These are phyloP conservation scores for Copidosoma aretas DNA, from an alignment of 2,888 invertebrate species.

Conservation along the genomic window DNA sequence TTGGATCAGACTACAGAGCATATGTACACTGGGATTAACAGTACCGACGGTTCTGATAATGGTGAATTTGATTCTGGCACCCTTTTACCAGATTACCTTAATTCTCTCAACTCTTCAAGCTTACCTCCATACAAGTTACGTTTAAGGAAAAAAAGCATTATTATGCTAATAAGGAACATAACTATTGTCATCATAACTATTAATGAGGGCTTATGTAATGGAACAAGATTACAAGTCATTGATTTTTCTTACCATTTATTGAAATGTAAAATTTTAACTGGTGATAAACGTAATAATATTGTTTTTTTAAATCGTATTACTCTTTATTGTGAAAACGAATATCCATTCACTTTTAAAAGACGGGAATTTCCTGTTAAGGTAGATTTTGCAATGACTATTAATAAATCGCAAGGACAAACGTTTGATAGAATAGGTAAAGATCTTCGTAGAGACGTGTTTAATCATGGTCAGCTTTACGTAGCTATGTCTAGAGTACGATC, in stretches of 20 bases:
- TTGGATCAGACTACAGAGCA: constrained; percentile 32
- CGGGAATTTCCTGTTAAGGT: constrained; percentile 12
- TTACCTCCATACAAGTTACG: constrained; percentile 2
- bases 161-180: constrained; percentile 31
- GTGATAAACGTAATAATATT: constrained; percentile 25
- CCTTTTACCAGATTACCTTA: constrained; percentile 32
- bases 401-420: constrained; percentile 8
- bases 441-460: constrained; percentile 28
- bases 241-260: constrained; percentile 27
- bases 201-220: constrained; percentile 32
- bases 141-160: constrained; percentile 21
- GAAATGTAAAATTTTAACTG: constrained; percentile 1
- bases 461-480: constrained; percentile 40
- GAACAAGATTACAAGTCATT: constrained; percentile 21
- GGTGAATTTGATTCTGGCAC: constrained; percentile 15
- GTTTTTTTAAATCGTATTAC: constrained; percentile 35
- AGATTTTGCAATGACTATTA: constrained; percentile 23
- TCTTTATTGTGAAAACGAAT: constrained; percentile 24
- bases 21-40: constrained; percentile 35
- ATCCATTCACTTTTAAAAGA: background rate
- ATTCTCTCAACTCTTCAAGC: constrained; percentile 24
- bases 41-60: constrained; percentile 26
- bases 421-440: constrained; percentile 14
- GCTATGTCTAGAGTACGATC: constrained; percentile 38
- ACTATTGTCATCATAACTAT: too few relatives aligned